These are phyloP conservation scores for Augochlora pura DNA, from an alignment of 1,140 invertebrate genomes.

Conservation along the genomic window DNA sequence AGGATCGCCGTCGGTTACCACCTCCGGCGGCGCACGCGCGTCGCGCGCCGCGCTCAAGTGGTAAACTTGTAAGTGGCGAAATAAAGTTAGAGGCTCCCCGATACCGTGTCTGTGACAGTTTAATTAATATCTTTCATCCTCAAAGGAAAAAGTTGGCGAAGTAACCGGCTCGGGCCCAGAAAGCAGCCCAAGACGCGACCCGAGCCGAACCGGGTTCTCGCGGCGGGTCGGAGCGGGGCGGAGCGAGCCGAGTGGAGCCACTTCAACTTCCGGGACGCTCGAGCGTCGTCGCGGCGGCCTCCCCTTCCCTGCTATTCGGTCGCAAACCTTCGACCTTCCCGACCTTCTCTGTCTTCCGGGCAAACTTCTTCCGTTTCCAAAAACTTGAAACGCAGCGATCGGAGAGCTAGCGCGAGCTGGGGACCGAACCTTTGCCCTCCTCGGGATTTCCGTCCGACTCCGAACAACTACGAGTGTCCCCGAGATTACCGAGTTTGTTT, in stretches of 20 bases:
- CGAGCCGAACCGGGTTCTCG: constrained; percentile 33
- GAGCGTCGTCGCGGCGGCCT: constrained; percentile 30
- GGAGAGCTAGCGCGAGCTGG: no score
- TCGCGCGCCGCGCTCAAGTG: constrained; percentile 55
- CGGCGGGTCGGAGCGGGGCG: constrained; percentile 66
- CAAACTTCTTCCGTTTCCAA: constrained; percentile 37
- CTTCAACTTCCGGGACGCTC: constrained; percentile 71
- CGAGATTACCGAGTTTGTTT: no score
- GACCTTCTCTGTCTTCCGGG: neutral
- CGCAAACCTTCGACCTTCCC: neutral
- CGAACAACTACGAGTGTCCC: no score
- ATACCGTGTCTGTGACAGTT: constrained; percentile 78
- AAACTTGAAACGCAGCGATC: constrained; percentile 5
- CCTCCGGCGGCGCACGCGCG: neutral
- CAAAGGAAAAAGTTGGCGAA: constrained; percentile 79
- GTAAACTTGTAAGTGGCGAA: constrained; percentile 80
- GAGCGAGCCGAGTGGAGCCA: constrained; percentile 55
- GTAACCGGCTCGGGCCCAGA: constrained; percentile 63
- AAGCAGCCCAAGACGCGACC: neutral
- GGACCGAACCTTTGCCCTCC: no score
- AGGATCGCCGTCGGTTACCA: neutral
- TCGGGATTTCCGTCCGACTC: no score
- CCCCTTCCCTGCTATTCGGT: constrained; percentile 5
- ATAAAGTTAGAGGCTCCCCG: constrained; percentile 73
- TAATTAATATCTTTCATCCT: constrained; percentile 80